Conservation (phyloP, 2,797 vertebrate species). For the Catostomus latipinnis region DNA sequence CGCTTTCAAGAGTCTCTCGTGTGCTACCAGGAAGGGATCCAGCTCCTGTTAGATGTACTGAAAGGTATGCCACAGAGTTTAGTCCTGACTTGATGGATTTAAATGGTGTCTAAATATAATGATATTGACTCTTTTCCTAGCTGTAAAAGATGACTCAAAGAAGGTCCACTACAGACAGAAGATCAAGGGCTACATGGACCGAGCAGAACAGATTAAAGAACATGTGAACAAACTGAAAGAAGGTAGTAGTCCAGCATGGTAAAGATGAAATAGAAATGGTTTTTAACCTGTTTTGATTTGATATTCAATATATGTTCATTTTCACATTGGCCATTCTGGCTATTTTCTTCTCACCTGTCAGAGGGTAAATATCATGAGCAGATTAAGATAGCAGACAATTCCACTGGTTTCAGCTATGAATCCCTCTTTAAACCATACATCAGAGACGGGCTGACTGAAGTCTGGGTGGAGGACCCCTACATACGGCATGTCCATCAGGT, state of each 20-base stretch:
- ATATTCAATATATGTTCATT: too few species aligned
- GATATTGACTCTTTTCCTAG: conserved; percentile 69
- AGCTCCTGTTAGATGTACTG: conserved; percentile 86
- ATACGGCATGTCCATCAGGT: conserved; percentile 91
- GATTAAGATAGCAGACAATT: conserved; percentile 89
- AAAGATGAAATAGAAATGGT: neutral
- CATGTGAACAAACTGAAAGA: conserved; percentile 90
- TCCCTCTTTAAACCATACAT: conserved; percentile 92
- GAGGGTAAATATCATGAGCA: conserved; percentile 97
- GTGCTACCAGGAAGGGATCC: conserved; percentile 97
- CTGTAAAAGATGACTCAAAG: conserved; percentile 86
- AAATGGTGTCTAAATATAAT: conserved; percentile 2
- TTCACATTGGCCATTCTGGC: neutral
- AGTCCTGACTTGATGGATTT: neutral
- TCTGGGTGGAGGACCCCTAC: conserved; percentile 97
- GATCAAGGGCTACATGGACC: conserved; percentile 90
- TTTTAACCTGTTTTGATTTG: neutral
- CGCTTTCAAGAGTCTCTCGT: conserved; percentile 89
- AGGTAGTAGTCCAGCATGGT: conserved; percentile 74
- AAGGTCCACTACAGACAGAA: conserved; percentile 86
- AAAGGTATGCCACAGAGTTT: conserved; percentile 79
- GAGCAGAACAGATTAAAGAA: conserved; percentile 93
- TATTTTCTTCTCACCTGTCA: conserved; percentile 63
- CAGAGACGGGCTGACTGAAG: conserved; percentile 86
- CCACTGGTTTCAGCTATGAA: conserved; percentile 90